Base-by-base conservation (phyloP, 2,888 invertebrate species). In the Steinernema hermaphroditum region DNA sequence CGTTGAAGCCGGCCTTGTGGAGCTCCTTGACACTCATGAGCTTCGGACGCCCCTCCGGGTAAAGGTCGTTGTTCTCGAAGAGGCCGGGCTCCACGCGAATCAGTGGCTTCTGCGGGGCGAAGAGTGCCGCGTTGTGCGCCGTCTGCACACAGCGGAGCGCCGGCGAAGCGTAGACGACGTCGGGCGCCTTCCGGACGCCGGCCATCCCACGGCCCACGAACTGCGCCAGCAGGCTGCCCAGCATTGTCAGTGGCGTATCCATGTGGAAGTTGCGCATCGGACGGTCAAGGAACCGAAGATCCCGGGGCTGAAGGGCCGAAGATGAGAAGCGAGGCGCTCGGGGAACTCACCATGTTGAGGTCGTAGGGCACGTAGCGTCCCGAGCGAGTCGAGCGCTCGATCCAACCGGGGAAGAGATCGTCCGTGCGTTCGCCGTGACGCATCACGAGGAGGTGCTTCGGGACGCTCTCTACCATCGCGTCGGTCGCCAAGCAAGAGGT, bases 131-230 rank as follows among this genome's bases (percentile, higher is more conserved):
- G 34, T 37, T 46, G 24, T 44, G 69, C 27, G 82, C 83, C 6
- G 83, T 83, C 73, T 83, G 82, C 14, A 83, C 74, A 49, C 82
- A 83, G 9, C 83, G 76, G 19, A 82, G 78, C n/a, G 82, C 77
- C 12, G 83, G 83, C 19, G 81, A 81, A 29, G 76, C 78, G 74
- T 83, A 83, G 69, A 83, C 80, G 9, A 80, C 72, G 73, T 83
- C 80, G 2, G 82, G 82, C 12, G 68, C 41, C n/a, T 75, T 72
- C 2, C 74, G 76, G 19, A 73, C 72, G 49, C 77, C 69, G 27
- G 62, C 29, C 4, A 82, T 57, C 9, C 76, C 78, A n/a, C 81
- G 70, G 9, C 82, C 82, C 22, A 79, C 72, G 74, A 79, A 75
- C 72, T 80, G 78, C n/a, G 81, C 78, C 14, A 82, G 57, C 34